Percentiles rank a stretch among this genome's conserved stretches.
Evolutionary conservation across 2,113 vertebrate genomes (phyloP).

Genomic region (Caranx melampygus): DNA sequence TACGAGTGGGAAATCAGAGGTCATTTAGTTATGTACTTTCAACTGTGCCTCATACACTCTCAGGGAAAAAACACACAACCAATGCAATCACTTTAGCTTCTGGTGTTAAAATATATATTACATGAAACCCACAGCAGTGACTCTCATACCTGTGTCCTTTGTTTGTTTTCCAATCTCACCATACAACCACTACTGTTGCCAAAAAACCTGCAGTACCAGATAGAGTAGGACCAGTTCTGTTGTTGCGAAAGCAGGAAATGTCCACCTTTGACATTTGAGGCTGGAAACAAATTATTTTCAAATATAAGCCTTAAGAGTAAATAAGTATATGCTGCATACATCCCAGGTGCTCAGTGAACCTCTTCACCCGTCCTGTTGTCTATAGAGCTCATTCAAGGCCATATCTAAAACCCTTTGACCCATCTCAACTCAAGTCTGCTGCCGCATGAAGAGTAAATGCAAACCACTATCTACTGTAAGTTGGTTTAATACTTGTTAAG

Average conservation of each 20-base stretch:
- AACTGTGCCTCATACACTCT: conserved; percentile 44
- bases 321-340: neutral
- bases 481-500: neutral
- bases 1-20: neutral
- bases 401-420: neutral
- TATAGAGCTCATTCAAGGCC: neutral
- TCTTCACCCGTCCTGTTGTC: neutral
- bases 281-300: neutral
- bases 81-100: conserved; percentile 4
- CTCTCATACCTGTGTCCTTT: neutral
- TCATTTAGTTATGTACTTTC: conserved; percentile 20
- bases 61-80: conserved; percentile 52
- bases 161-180: neutral
- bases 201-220: neutral
- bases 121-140: conserved; percentile 7
- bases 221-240: neutral
- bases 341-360: neutral
- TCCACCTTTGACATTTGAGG: neutral
- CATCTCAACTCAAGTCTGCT: neutral
- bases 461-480: neutral
- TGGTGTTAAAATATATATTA: neutral
- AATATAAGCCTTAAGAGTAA: neutral
- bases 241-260: neutral
- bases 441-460: neutral
- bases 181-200: conserved; percentile 9